Conservation (phyloP, 2,797 vertebrate species). For the Phrynocephalus vlangalii region DNA sequence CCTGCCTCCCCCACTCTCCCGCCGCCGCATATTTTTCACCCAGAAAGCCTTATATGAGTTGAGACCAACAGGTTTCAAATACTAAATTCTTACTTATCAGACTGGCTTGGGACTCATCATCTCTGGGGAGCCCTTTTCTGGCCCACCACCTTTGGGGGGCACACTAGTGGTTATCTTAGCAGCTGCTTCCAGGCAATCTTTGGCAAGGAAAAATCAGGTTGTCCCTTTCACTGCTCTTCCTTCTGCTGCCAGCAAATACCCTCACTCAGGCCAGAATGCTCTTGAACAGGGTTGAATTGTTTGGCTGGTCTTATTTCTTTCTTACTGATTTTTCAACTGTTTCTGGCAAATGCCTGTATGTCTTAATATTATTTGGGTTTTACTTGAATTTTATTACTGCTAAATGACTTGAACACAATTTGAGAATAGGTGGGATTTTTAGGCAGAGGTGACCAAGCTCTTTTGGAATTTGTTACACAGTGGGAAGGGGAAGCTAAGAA, state of each 20-base stretch:
- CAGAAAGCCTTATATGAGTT: background rate
- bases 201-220: too few relatives aligned
- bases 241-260: too few relatives aligned
- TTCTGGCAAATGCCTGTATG: background rate
- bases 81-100: background rate
- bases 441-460: too few relatives aligned
- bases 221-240: too few relatives aligned
- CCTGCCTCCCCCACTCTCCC: too few relatives aligned
- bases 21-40: background rate
- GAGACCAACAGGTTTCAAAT: background rate
- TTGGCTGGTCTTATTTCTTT: background rate
- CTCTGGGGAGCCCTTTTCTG: background rate
- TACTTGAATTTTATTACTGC: background rate
- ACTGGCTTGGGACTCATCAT: background rate
- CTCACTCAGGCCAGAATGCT: too few relatives aligned
- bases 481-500: too few relatives aligned
- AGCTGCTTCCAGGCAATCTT: too few relatives aligned
- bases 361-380: background rate
- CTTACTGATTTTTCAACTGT: background rate
- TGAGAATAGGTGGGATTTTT: background rate
- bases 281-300: too few relatives aligned
- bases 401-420: background rate
- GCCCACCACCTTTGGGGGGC: too few relatives aligned
- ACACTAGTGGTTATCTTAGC: too few relatives aligned
- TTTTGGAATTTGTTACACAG: too few relatives aligned